These are phyloP conservation scores for Numida meleagris DNA, from an alignment of 2,113 vertebrate genomes.

Conservation along the genomic window DNA sequence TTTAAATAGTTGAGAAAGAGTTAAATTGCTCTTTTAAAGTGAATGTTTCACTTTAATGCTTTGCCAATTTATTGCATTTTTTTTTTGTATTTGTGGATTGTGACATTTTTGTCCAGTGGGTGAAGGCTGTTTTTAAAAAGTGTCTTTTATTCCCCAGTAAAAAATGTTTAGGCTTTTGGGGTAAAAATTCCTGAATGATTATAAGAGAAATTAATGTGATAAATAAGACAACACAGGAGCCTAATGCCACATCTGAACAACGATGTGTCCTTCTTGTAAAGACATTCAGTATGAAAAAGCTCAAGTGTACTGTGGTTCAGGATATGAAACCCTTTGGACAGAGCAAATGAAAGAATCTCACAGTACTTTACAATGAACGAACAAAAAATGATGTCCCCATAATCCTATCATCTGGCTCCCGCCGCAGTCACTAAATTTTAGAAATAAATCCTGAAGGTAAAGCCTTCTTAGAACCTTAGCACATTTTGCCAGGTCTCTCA, in stretches of 20 bases:
- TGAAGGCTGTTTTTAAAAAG: background rate
- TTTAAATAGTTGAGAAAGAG: background rate
- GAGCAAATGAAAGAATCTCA: background rate
- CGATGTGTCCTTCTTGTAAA: background rate
- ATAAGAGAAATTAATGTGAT: background rate
- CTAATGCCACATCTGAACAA: background rate
- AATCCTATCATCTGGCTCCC: background rate
- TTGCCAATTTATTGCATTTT: background rate
- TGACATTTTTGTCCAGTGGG: background rate
- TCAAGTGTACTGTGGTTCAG: background rate
- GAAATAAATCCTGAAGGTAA: background rate
- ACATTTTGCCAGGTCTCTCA: background rate
- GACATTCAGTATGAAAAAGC: background rate
- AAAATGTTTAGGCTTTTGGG: background rate
- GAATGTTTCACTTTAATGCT: background rate
- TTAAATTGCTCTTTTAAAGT: background rate
- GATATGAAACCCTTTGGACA: background rate
- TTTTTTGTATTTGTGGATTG: background rate
- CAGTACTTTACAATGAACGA: background rate
- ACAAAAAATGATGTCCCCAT: background rate
- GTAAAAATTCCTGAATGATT: background rate
- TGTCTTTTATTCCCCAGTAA: background rate
- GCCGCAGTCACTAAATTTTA: background rate
- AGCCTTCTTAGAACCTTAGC: background rate
- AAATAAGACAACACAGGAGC: background rate